These are phyloP conservation scores for Chionoecetes opilio DNA, from an alignment of 1,140 invertebrate species.

Conservation along the genomic window DNA sequence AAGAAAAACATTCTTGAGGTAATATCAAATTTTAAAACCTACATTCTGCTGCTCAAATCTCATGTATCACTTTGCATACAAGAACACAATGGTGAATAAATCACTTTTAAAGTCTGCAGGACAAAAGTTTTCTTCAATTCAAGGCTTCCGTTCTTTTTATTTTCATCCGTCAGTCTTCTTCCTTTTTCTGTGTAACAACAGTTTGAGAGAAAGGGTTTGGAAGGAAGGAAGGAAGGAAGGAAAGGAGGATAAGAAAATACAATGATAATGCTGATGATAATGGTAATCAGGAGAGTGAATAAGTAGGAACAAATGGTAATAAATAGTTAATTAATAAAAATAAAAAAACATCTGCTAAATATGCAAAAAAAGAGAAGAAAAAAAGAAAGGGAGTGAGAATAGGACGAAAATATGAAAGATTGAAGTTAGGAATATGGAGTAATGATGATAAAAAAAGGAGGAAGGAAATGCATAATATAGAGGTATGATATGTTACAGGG, in stretches of 20 bases:
- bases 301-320: background rate
- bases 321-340: too few relatives aligned
- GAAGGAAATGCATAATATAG: background rate
- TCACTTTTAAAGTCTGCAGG: background rate
- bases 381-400: background rate
- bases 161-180: background rate
- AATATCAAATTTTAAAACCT: too few relatives aligned
- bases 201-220: background rate
- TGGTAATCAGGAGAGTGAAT: background rate
- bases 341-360: background rate
- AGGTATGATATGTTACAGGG: background rate
- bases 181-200: background rate
- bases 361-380: background rate
- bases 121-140: background rate
- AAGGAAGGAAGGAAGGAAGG: background rate
- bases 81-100: background rate
- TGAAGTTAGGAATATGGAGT: background rate
- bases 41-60: too few relatives aligned
- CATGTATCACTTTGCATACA: background rate
- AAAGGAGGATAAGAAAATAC: too few relatives aligned
- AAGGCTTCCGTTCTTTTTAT: background rate
- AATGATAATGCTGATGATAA: background rate
- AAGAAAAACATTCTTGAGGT: too few relatives aligned
- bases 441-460: background rate
- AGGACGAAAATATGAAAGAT: background rate